phyloP scores from a whole-genome alignment of 2,113 vertebrate species.

The Pituophis catenifer region DNA sequence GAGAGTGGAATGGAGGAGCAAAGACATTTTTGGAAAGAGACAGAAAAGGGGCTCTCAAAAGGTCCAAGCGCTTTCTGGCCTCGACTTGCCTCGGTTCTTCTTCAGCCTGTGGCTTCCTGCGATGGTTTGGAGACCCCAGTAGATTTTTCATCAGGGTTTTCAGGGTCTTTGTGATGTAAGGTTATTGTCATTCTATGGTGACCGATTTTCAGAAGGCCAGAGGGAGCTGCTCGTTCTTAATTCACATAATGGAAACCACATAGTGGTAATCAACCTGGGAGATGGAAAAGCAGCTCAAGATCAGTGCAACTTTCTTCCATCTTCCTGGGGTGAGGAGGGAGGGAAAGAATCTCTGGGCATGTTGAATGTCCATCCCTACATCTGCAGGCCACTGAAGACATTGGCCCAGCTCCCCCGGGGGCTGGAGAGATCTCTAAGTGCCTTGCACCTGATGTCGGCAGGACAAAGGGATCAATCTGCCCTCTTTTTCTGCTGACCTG shows the following conservation, averaged over 20 bases:
- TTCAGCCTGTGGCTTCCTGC: background rate
- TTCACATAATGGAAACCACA: conserved; percentile 64
- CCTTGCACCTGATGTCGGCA: conserved; percentile 17
- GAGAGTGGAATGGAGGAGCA: background rate
- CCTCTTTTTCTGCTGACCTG: background rate
- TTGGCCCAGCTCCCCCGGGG: conserved; percentile 37
- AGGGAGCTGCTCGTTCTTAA: conserved; percentile 65
- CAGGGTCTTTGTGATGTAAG: background rate
- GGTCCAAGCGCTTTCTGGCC: background rate
- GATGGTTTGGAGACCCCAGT: background rate
- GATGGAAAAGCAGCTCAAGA: conserved; percentile 68
- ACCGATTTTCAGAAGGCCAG: conserved; percentile 49
- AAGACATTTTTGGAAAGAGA: background rate
- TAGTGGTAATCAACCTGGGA: conserved; percentile 75
- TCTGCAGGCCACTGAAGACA: conserved; percentile 31
- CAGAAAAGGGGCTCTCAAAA: background rate
- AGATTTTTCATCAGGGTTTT: background rate
- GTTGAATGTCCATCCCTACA: background rate
- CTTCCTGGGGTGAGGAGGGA: conserved; percentile 50
- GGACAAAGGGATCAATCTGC: background rate
- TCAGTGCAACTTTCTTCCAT: conserved; percentile 59
- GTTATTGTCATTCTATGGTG: background rate
- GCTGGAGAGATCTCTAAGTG: conserved; percentile 2
- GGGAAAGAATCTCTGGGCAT: conserved; percentile 32
- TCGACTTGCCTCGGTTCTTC: background rate